Evolutionary conservation across 2,797 vertebrate species (phyloP).

Genomic region (Pseudocheirus occidentalis): DNA sequence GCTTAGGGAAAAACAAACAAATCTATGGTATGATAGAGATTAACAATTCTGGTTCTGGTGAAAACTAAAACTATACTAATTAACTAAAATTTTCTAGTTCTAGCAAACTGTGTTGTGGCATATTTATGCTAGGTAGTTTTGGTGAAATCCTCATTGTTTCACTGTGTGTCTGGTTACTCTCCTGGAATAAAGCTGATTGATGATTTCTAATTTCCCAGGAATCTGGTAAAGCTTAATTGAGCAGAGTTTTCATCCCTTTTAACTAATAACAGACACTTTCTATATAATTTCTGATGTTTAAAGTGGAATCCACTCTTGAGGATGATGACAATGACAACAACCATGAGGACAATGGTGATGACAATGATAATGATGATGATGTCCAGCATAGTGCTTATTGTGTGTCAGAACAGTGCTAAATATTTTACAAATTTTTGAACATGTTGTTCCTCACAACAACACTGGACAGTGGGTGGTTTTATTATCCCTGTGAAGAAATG

Average conservation of each 20-base stretch:
- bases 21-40: too few relatives aligned
- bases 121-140: not conserved
- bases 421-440: not conserved
- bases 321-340: too few relatives aligned
- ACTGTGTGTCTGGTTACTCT: not conserved
- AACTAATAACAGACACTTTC: not conserved
- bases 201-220: not conserved
- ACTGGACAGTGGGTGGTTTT: not conserved
- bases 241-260: not conserved
- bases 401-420: not conserved
- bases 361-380: too few relatives aligned
- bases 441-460: not conserved
- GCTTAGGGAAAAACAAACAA: not conserved
- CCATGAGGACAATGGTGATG: too few relatives aligned
- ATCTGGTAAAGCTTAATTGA: not conserved
- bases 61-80: too few relatives aligned
- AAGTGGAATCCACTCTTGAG: not conserved
- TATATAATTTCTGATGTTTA: not conserved
- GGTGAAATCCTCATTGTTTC: not conserved
- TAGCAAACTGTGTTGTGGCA: not conserved
- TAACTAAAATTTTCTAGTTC: not conserved
- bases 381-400: too few relatives aligned
- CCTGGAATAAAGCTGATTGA: not conserved
- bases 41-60: not conserved
- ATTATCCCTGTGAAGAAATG: not conserved